These are phyloP conservation scores for Trachelus tabidus DNA, from an alignment of 2,888 invertebrate species.

Conservation along the genomic window DNA sequence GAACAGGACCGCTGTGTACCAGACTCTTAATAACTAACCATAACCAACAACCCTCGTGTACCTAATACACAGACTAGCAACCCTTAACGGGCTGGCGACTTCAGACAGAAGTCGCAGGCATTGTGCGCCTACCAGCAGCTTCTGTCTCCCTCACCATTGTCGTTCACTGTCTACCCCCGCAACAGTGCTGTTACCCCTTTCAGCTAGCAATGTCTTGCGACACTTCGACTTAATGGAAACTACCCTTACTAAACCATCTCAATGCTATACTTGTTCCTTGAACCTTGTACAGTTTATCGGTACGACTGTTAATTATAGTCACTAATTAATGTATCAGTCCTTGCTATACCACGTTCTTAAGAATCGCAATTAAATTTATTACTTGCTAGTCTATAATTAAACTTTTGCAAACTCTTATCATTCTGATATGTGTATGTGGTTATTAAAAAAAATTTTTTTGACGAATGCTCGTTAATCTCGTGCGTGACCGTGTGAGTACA, in stretches of 20 bases:
- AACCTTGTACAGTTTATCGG: background rate
- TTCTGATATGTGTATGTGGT: background rate
- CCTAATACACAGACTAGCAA: background rate
- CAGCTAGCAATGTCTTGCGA: background rate
- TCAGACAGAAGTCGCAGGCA: background rate
- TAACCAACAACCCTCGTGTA: background rate
- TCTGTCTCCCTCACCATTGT: background rate
- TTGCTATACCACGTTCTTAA: background rate
- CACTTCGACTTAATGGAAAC: background rate
- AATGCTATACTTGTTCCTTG: background rate
- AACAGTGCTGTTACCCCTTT: background rate
- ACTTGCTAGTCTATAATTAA: background rate
- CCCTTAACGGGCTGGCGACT: background rate
- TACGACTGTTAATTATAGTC: background rate
- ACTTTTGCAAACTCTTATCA: background rate
- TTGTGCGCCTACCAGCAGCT: background rate
- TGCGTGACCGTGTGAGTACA: no score
- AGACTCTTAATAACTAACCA: background rate
- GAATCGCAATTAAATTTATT: background rate
- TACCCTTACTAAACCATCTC: background rate
- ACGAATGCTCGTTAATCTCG: background rate
- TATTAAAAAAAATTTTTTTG: background rate
- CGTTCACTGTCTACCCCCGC: background rate
- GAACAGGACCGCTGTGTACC: background rate
- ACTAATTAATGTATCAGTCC: background rate